Evolutionary conservation across 2,888 invertebrate species (phyloP).

Genomic region (Nephrocerus scutellatus): DNA sequence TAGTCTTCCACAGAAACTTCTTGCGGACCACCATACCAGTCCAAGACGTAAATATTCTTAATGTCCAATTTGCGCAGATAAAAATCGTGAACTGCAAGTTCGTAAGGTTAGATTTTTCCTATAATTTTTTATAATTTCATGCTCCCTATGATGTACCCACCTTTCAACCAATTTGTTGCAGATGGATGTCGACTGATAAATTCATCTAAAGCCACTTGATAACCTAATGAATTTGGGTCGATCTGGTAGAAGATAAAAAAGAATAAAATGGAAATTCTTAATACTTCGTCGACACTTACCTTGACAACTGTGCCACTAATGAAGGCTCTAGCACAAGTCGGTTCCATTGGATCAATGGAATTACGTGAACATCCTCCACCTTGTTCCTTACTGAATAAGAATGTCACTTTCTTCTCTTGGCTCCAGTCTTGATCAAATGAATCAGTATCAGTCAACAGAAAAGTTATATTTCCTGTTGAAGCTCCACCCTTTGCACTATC

Average conservation of each 20-base stretch:
- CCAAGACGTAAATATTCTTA: conserved; percentile 64
- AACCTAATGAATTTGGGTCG: conserved; percentile 25
- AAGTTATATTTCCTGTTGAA: conserved; percentile 43
- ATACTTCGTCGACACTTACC: no score
- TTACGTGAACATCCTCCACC: conserved; percentile 32
- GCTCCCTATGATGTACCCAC: no score
- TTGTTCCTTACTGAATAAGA: conserved; percentile 41
- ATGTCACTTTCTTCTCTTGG: conserved; percentile 39
- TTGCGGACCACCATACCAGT: conserved; percentile 72
- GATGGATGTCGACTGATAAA: conserved; percentile 43
- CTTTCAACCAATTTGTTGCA: conserved; percentile 34
- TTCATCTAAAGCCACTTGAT: conserved; percentile 27
- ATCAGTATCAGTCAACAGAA: conserved; percentile 43
- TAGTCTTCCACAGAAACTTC: conserved; percentile 31
- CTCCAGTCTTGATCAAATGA: conserved; percentile 45
- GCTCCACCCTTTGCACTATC: conserved; percentile 31
- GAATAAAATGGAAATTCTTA: no score
- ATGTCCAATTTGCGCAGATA: conserved; percentile 73
- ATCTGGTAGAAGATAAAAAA: conserved; percentile 30
- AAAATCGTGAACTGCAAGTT: conserved; percentile 65
- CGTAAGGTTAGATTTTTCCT: no score
- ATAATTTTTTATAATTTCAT: no score
- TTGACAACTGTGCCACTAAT: conserved; percentile 39
- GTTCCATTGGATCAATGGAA: conserved; percentile 46
- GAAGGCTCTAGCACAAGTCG: conserved; percentile 41